Evolutionary conservation across 2,113 vertebrate species (phyloP), one percentile per base, ranked within the genome.

Genomic region (Serilophus lunatus): DNA sequence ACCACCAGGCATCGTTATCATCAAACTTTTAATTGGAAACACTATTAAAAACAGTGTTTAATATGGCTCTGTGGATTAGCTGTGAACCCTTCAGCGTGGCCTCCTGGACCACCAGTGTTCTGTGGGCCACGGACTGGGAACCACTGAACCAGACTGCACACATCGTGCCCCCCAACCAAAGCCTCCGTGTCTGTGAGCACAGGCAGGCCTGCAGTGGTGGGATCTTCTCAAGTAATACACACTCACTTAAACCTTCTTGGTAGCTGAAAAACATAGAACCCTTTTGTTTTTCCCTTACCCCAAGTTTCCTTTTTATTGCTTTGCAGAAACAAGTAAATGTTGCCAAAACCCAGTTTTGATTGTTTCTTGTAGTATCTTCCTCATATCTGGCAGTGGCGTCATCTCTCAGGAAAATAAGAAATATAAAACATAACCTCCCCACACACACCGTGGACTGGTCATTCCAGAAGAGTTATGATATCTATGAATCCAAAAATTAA

Each of bases 1-100:
- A 88, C 92, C 88, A 95, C 92, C 95, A 94, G 82, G 71, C 92
- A 92, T 94, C 68, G 0, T 96, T 90, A 93, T 93, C 75, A 95
- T 82, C 92, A 93, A 80, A 24, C 36, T 93, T 96, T 86, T 96
- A 97, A 95, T 95, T 95, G 95, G 77, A 97, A 97, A 86, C 95
- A 97, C 88, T 36, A 88, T 96, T 86, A 90, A 88, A 97, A 94
- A 88, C 78, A 95, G 71, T 54, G 29, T 90, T 96, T 93, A 90
- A 88, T 86, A 72, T 4, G 40, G 75, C 92, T 93, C 92, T 94
- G 92, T 0, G 59, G 90, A 70, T 93, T 88, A 96, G 85, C 76
- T 86, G 79, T 7, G 56, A 90, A 74, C 79, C 82, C 88, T 93
- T 90, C 36, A 31, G 63, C 3, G 1, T 80, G 92, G 93, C 88